phyloP scores from a whole-genome alignment of 2,113 vertebrate genomes.

The Malurus melanocephalus region DNA sequence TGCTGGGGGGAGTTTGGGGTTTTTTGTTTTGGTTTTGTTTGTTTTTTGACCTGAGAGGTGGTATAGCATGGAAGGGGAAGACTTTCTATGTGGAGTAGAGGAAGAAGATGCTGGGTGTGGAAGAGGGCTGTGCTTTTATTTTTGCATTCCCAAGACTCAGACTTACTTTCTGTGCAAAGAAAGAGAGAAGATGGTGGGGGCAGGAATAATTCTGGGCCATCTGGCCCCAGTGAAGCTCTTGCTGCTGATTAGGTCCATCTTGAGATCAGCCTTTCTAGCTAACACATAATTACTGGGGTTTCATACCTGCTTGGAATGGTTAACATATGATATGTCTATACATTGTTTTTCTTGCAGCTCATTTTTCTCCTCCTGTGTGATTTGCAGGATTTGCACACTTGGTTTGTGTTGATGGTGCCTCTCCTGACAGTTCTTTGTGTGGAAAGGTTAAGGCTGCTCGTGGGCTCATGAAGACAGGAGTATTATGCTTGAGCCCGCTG shows the following conservation, averaged over 20 bases:
- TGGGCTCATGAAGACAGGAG: not conserved
- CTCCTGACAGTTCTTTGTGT: not conserved
- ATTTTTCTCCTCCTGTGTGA: not conserved
- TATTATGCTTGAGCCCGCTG: not conserved
- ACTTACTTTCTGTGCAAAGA: not conserved
- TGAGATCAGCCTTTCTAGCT: not conserved
- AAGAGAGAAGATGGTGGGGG: not conserved
- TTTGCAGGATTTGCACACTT: not conserved
- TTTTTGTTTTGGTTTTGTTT: not conserved
- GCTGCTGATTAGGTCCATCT: not conserved
- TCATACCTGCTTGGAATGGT: not conserved
- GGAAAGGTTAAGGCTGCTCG: not conserved
- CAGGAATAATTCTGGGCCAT: not conserved
- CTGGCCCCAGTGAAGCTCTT: not conserved
- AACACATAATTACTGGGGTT: not conserved
- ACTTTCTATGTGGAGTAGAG: not conserved
- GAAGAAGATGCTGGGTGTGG: not conserved
- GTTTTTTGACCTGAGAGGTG: not conserved
- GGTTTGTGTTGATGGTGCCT: not conserved
- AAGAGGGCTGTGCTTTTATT: not conserved
- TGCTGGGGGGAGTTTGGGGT: too few relatives aligned
- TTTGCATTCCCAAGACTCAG: not conserved
- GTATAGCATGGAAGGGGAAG: not conserved
- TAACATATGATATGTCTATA: not conserved
- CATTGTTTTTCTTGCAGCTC: not conserved